Base-by-base conservation (phyloP, 2,888 invertebrate species). In the Lochmaea capreae region DNA sequence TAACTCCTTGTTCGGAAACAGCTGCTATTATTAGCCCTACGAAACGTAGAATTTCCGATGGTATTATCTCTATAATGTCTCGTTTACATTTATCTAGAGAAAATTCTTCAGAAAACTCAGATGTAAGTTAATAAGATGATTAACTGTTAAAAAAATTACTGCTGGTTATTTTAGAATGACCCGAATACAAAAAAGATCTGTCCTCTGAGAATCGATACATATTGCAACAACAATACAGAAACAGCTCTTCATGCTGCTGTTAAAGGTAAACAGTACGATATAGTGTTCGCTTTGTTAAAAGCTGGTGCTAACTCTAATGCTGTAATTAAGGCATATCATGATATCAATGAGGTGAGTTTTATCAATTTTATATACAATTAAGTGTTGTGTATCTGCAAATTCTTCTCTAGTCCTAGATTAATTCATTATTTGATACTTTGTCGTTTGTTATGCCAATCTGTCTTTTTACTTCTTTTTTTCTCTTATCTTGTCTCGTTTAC, bases 1-100 rank as follows among this genome's bases (percentile, higher is more conserved):
- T 83, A 1, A 84, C 85, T 8, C 85, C 86, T 4, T 82, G 83
- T 77, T 82, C 83, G 26, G 85, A 85, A 79, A 81, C 73, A 68
- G 81, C 78, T 69, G 66, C 78, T 1, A 65, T 85, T 52, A 78
- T 89, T 33, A 91, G 90, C 80, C 92, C 92, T 79, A 92, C 89
- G 3, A 91, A 93, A 63, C 90, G 92, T 78, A 90, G 95, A 76
- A 94, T 97, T 79, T 96, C 96, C 0, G 93, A 94, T 82, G 96
- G 96, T 0, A 96, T 97, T 77, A 96, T 96, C 83, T 94, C 95
- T 33, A 93, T 97, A 65, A 95, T 97, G 90, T 94, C 93, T 65
- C 93, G 93, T 80, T 88, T 97, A 67, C 95, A 93, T 81, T 91
- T 93, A 63, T 89, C 90, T 26, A 89, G 89, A 77, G 90, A 89